Conservation (phyloP, 2,888 invertebrate species). For the Nomada hirtipes region DNA sequence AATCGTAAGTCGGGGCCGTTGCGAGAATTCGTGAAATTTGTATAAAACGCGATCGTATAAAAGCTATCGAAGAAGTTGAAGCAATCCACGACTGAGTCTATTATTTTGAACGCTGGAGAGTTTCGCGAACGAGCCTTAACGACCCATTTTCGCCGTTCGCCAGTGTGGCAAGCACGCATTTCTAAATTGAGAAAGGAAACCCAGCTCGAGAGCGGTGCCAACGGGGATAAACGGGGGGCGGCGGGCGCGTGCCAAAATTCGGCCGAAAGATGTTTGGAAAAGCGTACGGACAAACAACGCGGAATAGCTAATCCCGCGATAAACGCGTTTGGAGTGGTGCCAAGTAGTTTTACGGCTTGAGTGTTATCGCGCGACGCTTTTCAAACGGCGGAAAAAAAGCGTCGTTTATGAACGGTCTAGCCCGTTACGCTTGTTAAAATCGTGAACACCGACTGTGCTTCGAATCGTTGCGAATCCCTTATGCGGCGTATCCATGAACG, state of each 20-base stretch:
- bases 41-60: too few relatives aligned
- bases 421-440: constrained; percentile 43
- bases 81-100: neutral
- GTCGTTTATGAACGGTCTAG: constrained; percentile 42
- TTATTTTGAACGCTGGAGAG: neutral
- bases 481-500: neutral
- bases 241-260: constrained; percentile 65
- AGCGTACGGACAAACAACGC: constrained; percentile 61
- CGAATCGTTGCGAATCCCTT: constrained; percentile 17
- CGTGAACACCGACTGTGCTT: constrained; percentile 19
- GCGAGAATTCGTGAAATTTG: neutral
- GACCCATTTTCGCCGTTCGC: constrained; percentile 26
- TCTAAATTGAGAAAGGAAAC: constrained; percentile 49
- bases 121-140: constrained; percentile 21
- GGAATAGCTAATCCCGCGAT: constrained; percentile 69
- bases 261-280: constrained; percentile 60
- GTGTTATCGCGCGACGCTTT: constrained; percentile 53
- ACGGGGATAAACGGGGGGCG: constrained; percentile 38
- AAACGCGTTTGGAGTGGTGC: constrained; percentile 65
- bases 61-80: neutral
- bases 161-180: constrained; percentile 3
- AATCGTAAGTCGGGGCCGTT: neutral
- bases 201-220: constrained; percentile 33
- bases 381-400: constrained; percentile 36
- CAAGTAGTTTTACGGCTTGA: constrained; percentile 64